These are phyloP conservation scores for Gadopsis marmoratus DNA, from an alignment of 2,797 vertebrate genomes.

Conservation along the genomic window DNA sequence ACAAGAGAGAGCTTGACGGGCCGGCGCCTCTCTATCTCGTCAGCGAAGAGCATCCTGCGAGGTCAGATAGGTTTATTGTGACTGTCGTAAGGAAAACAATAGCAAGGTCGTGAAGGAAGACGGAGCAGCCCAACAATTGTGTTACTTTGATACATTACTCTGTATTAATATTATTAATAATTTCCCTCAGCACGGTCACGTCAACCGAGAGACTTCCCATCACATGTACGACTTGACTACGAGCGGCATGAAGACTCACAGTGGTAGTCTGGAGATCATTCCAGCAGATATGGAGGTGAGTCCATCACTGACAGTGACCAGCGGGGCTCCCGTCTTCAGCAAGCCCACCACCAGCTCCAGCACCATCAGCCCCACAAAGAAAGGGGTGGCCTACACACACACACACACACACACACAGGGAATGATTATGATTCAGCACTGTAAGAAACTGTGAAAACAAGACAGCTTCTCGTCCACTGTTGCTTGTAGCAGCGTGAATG, in stretches of 20 bases:
- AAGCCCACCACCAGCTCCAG: conserved; percentile 89
- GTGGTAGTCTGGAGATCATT: conserved; percentile 89
- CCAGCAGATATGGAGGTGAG: conserved; percentile 90
- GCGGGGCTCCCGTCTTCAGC: conserved; percentile 79
- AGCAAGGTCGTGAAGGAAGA: too few relatives aligned
- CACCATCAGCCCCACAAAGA: conserved; percentile 89
- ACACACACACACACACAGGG: conserved; percentile 32
- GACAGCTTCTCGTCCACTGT: conserved; percentile 47
- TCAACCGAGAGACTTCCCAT: too few relatives aligned
- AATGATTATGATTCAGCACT: conserved; percentile 55
- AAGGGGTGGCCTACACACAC: conserved; percentile 87
- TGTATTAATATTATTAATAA: too few relatives aligned
- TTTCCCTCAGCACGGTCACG: too few relatives aligned
- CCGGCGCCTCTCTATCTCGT: too few relatives aligned
- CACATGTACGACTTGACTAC: neutral
- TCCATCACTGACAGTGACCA: conserved; percentile 86
- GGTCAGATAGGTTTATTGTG: too few relatives aligned
- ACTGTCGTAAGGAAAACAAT: too few relatives aligned
- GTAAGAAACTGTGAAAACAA: conserved; percentile 55
- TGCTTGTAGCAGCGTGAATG: conserved; percentile 41
- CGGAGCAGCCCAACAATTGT: too few relatives aligned
- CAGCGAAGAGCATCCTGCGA: too few relatives aligned
- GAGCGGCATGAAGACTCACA: conserved; percentile 75
- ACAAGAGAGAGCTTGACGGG: too few relatives aligned
- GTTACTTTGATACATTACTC: too few relatives aligned